These are phyloP conservation scores for Aphyosemion australe DNA, from an alignment of 2,113 vertebrate genomes.

Conservation along the genomic window DNA sequence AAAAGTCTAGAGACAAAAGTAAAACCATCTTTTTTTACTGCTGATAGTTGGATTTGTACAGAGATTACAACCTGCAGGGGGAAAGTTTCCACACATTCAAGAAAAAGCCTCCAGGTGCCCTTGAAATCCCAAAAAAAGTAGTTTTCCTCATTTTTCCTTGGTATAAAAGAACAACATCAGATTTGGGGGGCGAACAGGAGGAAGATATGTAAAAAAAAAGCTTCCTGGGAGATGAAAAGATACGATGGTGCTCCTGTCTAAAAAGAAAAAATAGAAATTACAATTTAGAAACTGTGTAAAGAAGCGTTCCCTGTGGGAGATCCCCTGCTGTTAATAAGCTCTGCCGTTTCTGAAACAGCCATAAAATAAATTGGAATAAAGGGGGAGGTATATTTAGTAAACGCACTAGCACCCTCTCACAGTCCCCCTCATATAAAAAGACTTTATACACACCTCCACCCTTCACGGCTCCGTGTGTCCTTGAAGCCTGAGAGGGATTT, in stretches of 20 bases:
- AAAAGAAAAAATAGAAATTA: conserved; percentile 42
- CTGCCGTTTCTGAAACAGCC: conserved; percentile 53
- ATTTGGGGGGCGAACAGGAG: conserved; percentile 22
- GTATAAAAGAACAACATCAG: conserved; percentile 57
- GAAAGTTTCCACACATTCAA: conserved; percentile 39
- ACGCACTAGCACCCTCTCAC: conserved; percentile 22
- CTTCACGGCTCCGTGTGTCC: neutral
- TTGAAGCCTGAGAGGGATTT: conserved; percentile 1
- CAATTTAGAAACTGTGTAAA: conserved; percentile 38
- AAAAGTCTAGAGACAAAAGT: conserved; percentile 26
- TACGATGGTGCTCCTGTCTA: conserved; percentile 38
- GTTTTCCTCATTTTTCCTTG: conserved; percentile 35
- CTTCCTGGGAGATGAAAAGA: conserved; percentile 45
- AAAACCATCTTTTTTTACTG: conserved; percentile 32
- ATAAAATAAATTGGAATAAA: conserved; percentile 65
- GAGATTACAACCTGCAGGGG: conserved; percentile 63
- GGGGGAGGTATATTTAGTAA: conserved; percentile 15
- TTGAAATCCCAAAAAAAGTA: conserved; percentile 48
- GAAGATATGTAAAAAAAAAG: conserved; percentile 24
- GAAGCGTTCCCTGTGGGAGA: conserved; percentile 40
- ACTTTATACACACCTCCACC: neutral
- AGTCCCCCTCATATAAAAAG: neutral
- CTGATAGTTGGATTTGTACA: conserved; percentile 59
- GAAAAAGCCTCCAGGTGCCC: conserved; percentile 46
- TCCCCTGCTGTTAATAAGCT: conserved; percentile 51